These are phyloP conservation scores for Gymnoscopelus microlampas DNA, from an alignment of 2,797 vertebrate species.

Conservation along the genomic window DNA sequence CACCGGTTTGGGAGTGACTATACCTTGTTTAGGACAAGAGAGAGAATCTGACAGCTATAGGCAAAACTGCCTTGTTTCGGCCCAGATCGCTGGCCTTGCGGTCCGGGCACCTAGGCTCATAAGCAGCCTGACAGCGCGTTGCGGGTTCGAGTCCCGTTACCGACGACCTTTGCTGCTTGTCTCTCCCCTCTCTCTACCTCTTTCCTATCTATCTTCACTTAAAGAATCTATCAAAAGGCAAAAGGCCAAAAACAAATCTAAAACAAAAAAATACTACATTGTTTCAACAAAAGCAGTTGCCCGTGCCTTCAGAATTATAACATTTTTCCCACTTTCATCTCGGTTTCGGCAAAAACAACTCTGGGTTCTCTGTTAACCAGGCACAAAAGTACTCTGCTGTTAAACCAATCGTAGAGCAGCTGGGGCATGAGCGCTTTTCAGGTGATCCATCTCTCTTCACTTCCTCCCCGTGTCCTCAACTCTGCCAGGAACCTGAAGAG, in stretches of 20 bases:
- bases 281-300: slow-evolving; percentile 48
- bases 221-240: not conserved
- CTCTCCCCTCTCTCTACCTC: too few species aligned
- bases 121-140: too few species aligned
- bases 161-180: too few species aligned
- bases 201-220: not conserved
- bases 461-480: slow-evolving; percentile 62
- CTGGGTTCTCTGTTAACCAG: slow-evolving; percentile 51
- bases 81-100: too few species aligned
- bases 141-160: too few species aligned
- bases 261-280: slow-evolving; percentile 29
- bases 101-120: too few species aligned
- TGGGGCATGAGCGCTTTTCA: slow-evolving; percentile 51
- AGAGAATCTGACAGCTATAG: slow-evolving; percentile 8
- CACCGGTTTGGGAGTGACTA: slow-evolving; percentile 27
- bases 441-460: slow-evolving; percentile 65
- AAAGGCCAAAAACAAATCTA: too few species aligned
- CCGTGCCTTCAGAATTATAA: slow-evolving; percentile 62
- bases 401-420: slow-evolving; percentile 67
- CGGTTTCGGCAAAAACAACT: slow-evolving; percentile 43
- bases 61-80: too few species aligned
- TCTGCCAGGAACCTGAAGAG: slow-evolving; percentile 56
- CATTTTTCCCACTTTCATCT: slow-evolving; percentile 51
- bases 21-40: slow-evolving; percentile 41
- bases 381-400: slow-evolving; percentile 56